A percentile compares a stretch with the other conserved stretches of the same genome.
Conservation (phyloP, 92 coral and sea anemone species). For the Porites cylindrica region DNA sequence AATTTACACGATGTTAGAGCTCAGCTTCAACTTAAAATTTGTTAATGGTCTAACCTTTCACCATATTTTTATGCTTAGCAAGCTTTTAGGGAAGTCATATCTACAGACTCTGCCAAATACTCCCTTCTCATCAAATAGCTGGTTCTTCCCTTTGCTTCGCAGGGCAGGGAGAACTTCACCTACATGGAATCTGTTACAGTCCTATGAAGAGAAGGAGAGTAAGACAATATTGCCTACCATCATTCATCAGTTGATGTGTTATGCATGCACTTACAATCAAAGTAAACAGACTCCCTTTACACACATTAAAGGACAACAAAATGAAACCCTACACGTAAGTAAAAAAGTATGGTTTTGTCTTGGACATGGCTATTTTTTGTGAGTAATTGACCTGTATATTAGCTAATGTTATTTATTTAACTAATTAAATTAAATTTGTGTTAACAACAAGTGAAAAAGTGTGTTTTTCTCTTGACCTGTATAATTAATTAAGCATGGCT, state of each 20-base stretch:
- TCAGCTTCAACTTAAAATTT: background rate
- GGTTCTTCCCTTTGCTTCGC: slow-evolving; percentile 70
- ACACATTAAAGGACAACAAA: background rate
- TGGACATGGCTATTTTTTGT: background rate
- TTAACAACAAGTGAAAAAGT: too few relatives aligned
- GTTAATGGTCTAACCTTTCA: slow-evolving; percentile 60
- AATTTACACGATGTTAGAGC: background rate
- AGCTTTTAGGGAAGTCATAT: slow-evolving; percentile 77
- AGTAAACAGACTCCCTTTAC: background rate
- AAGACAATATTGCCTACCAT: background rate
- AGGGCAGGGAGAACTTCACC: slow-evolving; percentile 79
- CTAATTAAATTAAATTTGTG: too few relatives aligned
- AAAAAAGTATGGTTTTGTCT: background rate
- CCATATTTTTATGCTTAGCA: slow-evolving; percentile 66
- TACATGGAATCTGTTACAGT: slow-evolving; percentile 78
- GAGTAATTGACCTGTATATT: background rate
- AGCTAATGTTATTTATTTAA: too few relatives aligned
- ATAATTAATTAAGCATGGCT: too few relatives aligned
- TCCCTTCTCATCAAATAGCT: slow-evolving; percentile 80
- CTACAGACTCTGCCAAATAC: slow-evolving; percentile 76
- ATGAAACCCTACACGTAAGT: background rate
- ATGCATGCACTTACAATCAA: background rate
- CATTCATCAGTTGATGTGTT: too few relatives aligned
- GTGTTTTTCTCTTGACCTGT: too few relatives aligned
- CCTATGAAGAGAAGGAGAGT: slow-evolving; percentile 36